A percentile compares a stretch with the other conserved stretches of the same genome.
Conservation (phyloP, 1,140 invertebrate genomes). For the Atta texana region DNA sequence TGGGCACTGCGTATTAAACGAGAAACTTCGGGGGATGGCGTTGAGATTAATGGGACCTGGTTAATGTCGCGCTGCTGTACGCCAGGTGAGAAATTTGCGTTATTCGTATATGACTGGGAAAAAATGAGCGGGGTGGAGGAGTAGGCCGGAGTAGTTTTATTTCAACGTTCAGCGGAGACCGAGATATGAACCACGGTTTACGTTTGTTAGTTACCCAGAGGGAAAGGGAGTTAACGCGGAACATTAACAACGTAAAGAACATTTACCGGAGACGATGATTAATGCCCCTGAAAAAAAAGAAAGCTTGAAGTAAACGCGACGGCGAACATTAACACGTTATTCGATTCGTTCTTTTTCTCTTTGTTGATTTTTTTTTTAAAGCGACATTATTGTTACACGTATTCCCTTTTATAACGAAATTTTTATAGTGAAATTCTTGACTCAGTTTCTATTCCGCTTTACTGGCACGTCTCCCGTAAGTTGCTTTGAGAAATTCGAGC, state of each 20-base stretch:
- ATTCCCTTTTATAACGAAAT: neutral
- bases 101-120: conserved; percentile 62
- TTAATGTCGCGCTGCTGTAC: conserved; percentile 77
- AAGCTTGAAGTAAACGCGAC: conserved; percentile 47
- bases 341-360: neutral
- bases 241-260: conserved; percentile 52
- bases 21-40: conserved; percentile 82
- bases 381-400: conserved; percentile 8
- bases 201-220: conserved; percentile 38
- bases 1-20: conserved; percentile 77
- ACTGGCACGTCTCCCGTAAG: conserved; percentile 48
- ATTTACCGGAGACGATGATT: conserved; percentile 49
- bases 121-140: neutral
- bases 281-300: conserved; percentile 27
- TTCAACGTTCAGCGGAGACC: conserved; percentile 37
- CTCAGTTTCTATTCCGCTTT: conserved; percentile 67
- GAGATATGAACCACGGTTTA: conserved; percentile 38
- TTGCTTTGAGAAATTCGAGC: conserved; percentile 67
- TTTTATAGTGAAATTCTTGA: conserved; percentile 67
- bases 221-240: conserved; percentile 9
- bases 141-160: conserved; percentile 51
- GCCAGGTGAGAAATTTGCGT: conserved; percentile 74
- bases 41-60: conserved; percentile 83
- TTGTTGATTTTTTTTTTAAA: neutral
- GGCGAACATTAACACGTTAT: conserved; percentile 53